Base-by-base conservation (phyloP, 1,140 invertebrate genomes). In the Ptiloglossa arizonensis region DNA sequence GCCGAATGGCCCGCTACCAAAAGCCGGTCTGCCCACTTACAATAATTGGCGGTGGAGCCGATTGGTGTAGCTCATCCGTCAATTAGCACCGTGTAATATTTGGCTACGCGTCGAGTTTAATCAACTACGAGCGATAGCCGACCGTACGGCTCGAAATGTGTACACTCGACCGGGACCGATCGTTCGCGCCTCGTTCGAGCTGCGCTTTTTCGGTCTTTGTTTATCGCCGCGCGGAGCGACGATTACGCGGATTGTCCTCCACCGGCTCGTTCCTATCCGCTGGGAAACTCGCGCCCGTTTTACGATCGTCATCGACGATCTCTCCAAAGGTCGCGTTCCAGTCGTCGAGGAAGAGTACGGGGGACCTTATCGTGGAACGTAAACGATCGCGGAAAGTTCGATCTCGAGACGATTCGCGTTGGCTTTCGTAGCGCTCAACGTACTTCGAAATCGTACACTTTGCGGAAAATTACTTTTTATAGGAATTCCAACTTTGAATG, bases 71-170 rank as follows among this genome's bases (percentile, higher is more conserved):
- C 80, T 73, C 74, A 76, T 87, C 66, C 79, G 82, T 84, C 87
- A 87, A 84, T 87, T 87, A 87, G 77, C 71, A 66, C 67, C 78
- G 77, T 76, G 80, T 87, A 87, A 87, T 87, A 78, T 86, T 41
- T 77, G 79, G 64, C 73, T 46, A 76, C 77, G 68, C 72, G 79
- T 87, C 81, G 77, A 83, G 81, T 80, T 83, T 86, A 87, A 88
- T 87, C 85, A 87, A 88, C 77, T 87, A 71, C 71, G 67, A 80
- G 59, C 75, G 80, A 82, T 79, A 78, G 79, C 62, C 85, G 52
- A 76, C 54, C 66, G 57, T 62, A 56, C 50, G 60, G 67, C 64
- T 72, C 76, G 56, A 78, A 79, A 63, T 52, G 59, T 64, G 69
- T 27, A 35, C 50, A 38, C 56, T 27, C 50, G 24, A 29, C 5